Conservation (phyloP, 2,888 invertebrate species). For the Osmoderma eremita region DNA sequence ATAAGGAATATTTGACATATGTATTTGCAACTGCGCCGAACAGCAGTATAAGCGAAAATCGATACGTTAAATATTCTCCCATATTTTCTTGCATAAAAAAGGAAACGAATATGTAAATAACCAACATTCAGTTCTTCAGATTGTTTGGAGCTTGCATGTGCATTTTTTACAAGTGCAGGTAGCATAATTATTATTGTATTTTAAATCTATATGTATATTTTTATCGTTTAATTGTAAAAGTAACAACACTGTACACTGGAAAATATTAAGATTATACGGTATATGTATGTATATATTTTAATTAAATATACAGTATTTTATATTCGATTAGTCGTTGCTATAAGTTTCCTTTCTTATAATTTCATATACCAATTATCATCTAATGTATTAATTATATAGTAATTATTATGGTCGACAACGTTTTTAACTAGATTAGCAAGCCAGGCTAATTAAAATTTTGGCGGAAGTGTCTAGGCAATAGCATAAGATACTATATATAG, state of each 20-base stretch:
- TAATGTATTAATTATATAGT: slow-evolving; percentile 15
- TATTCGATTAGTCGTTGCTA: slow-evolving; percentile 30
- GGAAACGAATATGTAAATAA: slow-evolving; percentile 12
- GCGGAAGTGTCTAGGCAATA: slow-evolving; percentile 14
- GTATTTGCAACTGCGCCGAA: not conserved
- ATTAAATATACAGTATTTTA: slow-evolving; percentile 31
- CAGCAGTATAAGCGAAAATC: not conserved
- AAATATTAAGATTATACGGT: slow-evolving; percentile 25
- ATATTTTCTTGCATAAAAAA: slow-evolving; percentile 1
- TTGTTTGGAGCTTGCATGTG: slow-evolving; percentile 20
- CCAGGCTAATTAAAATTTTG: slow-evolving; percentile 6
- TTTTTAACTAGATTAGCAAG: slow-evolving; percentile 19
- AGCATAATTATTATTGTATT: slow-evolving; percentile 20
- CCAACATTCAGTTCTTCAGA: slow-evolving; percentile 18
- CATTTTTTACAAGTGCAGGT: slow-evolving; percentile 33
- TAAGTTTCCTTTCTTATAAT: slow-evolving; percentile 6
- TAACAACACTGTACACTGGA: slow-evolving; percentile 52
- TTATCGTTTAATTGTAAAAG: slow-evolving; percentile 42
- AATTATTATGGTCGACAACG: slow-evolving; percentile 19
- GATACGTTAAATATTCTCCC: slow-evolving; percentile 4
- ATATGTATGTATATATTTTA: slow-evolving; percentile 21
- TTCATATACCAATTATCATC: slow-evolving; percentile 24
- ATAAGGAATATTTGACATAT: slow-evolving; percentile 19
- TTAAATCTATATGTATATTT: slow-evolving; percentile 34
- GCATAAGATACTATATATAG: slow-evolving; percentile 7